Evolutionary conservation across 2,113 vertebrate genomes (phyloP).

Genomic region (Fukomys damarensis): DNA sequence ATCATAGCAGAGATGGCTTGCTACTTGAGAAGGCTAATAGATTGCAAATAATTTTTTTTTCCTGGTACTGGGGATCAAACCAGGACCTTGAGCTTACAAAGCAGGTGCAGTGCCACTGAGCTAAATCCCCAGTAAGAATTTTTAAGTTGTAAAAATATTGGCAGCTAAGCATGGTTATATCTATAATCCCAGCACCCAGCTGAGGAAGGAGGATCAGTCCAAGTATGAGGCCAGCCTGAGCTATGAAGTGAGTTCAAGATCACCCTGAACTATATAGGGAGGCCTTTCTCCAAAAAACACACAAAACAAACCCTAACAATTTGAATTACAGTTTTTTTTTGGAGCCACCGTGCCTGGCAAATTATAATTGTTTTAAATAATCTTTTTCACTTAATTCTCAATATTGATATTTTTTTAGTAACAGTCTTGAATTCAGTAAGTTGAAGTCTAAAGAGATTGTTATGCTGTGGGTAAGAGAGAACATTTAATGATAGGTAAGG

Average conservation of each 20-base stretch:
- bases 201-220: neutral
- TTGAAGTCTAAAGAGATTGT: conserved; percentile 42
- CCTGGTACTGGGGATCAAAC: too few relatives aligned
- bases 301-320: neutral
- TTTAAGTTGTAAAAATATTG: neutral
- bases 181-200: too few relatives aligned
- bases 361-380: neutral
- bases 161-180: neutral
- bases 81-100: too few relatives aligned
- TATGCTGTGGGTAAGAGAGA: neutral
- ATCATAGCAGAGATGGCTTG: neutral
- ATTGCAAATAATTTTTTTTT: neutral
- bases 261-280: neutral
- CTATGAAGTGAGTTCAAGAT: too few relatives aligned
- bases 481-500: neutral
- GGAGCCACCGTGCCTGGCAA: neutral
- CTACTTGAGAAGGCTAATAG: neutral
- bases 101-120: too few relatives aligned
- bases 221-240: neutral
- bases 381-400: neutral
- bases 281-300: neutral
- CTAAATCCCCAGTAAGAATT: neutral
- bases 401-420: conserved; percentile 28
- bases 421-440: neutral
- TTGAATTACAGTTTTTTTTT: neutral